Base-by-base conservation (phyloP, 2,113 vertebrate species). In the Centrocercus urophasianus region DNA sequence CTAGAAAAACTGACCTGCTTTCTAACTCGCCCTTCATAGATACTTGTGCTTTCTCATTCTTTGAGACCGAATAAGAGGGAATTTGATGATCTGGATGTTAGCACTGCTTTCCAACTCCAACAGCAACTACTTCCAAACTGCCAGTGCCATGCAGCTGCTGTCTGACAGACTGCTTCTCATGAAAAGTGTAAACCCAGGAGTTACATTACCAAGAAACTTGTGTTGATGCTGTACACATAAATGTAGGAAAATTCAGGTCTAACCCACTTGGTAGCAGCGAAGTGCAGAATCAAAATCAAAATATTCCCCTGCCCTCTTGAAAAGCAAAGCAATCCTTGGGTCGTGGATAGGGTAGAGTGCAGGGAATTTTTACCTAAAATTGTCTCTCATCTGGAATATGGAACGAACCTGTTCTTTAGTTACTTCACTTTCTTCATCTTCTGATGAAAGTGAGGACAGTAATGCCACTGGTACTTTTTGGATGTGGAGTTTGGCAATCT, bases 381-480 rank as follows among this genome's bases (percentile, higher is more conserved):
- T 86, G 34, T 50, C 8, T 52, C 74, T 87, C 28, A 17, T 77
- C 36, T 82, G 73, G 32, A 1, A 1, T 56, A 30, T 32, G 28
- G 25, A 64, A 38, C 47, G 59, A 81, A 28, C 30, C 42, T 89
- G 11, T 82, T 89, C 32, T 81, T 77, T 50, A 66, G 36, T 28
- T 90, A 88, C 73, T 93, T 92, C 19, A 19, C 28, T 69, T 88
- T 88, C 52, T 95, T 32, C 52, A 64, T 86, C 14, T 15, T 73
- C 50, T 77, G 47, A 81, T 28, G 65, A 71, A 66, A 70, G 50
- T 66, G 50, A 87, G 75, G 11, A 61, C 27, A 50, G 22, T 74
- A 85, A 57, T 61, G 27, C 10, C 30, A 40, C 36, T 48, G 14
- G 20, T 83, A 38, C 7, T 10, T 93, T 82, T 50, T 61, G 43